Evolutionary conservation across 2,888 invertebrate genomes (phyloP).

Genomic region (Eupithecia vulgata): DNA sequence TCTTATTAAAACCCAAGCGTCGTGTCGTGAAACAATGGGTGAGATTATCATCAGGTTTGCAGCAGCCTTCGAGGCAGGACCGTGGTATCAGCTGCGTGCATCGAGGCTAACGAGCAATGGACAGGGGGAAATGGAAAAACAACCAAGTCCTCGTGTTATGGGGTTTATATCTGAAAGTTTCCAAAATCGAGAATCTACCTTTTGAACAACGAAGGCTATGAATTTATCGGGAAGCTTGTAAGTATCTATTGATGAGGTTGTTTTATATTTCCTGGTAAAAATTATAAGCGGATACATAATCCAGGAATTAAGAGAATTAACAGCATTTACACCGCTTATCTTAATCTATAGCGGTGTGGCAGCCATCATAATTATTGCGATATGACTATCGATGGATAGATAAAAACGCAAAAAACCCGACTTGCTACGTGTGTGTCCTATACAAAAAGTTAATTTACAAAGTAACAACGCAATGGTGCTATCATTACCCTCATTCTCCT

Average conservation of each 20-base stretch:
- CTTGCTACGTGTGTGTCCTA: constrained; percentile 41
- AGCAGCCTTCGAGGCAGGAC: constrained; percentile 44
- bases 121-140: constrained; percentile 22
- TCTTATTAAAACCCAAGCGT: constrained; percentile 22
- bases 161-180: constrained; percentile 2
- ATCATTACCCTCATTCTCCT: constrained; percentile 47
- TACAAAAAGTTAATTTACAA: constrained; percentile 38
- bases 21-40: constrained; percentile 50
- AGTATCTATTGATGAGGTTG: not conserved
- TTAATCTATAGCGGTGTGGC: constrained; percentile 4
- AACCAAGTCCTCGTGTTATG: not conserved
- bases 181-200: not conserved
- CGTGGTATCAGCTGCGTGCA: constrained; percentile 62
- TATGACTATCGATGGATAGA: constrained; percentile 9
- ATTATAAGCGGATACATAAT: not conserved
- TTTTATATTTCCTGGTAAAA: not conserved
- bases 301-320: not conserved
- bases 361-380: constrained; percentile 11
- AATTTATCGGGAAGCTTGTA: not conserved
- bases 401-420: constrained; percentile 27
- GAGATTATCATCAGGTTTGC: constrained; percentile 53
- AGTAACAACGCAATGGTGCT: constrained; percentile 42
- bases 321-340: constrained; percentile 1
- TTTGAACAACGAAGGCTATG: not conserved
- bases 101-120: constrained; percentile 59